A percentile compares a stretch with the other conserved stretches of the same genome.
phyloP scores from a whole-genome alignment of 1,140 invertebrate genomes.

The Plodia interpunctella region DNA sequence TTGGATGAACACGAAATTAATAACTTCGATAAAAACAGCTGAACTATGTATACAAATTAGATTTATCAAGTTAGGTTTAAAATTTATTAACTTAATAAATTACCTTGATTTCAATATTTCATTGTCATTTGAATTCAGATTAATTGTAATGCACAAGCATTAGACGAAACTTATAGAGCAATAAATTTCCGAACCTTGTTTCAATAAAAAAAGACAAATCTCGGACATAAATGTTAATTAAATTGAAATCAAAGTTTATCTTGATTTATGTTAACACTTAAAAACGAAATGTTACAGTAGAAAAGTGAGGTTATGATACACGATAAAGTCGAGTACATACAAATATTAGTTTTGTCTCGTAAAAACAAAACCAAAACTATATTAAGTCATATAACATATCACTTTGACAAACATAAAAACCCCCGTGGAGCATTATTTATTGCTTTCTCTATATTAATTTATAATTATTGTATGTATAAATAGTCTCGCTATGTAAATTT shows the following conservation, averaged over 20 bases:
- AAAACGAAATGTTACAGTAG: conserved; percentile 3
- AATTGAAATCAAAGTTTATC: conserved; percentile 1
- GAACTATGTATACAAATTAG: no score
- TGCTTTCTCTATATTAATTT: conserved; percentile 4
- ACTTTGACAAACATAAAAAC: neutral
- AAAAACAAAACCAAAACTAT: neutral
- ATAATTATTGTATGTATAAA: conserved; percentile 8
- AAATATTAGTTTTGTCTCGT: no score
- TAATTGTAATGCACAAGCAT: neutral
- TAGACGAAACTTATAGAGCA: neutral
- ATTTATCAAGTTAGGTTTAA: no score
- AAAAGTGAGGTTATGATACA: conserved; percentile 3
- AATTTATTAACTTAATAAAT: neutral
- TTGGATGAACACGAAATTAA: no score
- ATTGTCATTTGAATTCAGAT: neutral
- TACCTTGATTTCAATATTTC: neutral
- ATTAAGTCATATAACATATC: conserved; percentile 1
- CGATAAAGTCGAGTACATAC: neutral
- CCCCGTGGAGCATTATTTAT: neutral
- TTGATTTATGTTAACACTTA: conserved; percentile 2
- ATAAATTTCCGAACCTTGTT: neutral
- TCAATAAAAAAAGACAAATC: conserved; percentile 1
- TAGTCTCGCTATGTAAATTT: conserved; percentile 6
- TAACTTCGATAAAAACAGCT: no score
- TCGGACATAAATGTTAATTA: neutral